phyloP scores from a whole-genome alignment of 92 coral and sea anemone genomes.

The Siderastrea siderea region DNA sequence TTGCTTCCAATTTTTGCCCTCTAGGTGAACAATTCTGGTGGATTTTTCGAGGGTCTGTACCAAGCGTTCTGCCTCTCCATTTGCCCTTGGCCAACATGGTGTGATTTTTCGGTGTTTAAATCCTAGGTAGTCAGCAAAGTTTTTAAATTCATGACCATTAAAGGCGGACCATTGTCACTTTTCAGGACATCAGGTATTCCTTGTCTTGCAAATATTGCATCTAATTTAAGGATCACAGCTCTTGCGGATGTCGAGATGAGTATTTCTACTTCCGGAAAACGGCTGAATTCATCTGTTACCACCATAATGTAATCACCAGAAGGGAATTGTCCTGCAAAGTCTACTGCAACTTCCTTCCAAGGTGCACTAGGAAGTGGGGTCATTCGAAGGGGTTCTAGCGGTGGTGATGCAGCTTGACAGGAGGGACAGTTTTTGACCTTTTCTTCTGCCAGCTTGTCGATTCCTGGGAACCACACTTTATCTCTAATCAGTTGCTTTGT shows the following conservation, averaged over 20 bases:
- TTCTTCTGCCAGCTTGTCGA: conserved; percentile 50
- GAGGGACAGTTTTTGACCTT: conserved; percentile 64
- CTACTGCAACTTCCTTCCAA: conserved; percentile 50
- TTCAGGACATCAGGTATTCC: too few species aligned
- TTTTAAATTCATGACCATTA: neutral
- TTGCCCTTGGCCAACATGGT: conserved; percentile 9
- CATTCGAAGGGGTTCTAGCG: neutral
- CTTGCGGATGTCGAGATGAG: conserved; percentile 61
- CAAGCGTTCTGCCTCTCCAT: neutral
- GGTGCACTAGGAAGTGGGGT: conserved; percentile 59
- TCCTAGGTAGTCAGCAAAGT: conserved; percentile 3
- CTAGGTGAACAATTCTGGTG: too few species aligned
- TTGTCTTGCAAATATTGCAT: too few species aligned
- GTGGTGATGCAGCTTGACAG: conserved; percentile 45
- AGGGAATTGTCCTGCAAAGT: conserved; percentile 78
- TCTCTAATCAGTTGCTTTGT: too few species aligned
- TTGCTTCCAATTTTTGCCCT: too few species aligned
- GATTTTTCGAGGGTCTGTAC: neutral
- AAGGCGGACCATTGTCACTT: neutral
- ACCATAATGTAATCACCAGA: conserved; percentile 73
- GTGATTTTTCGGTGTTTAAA: conserved; percentile 7
- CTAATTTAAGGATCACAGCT: conserved; percentile 21
- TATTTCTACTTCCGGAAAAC: conserved; percentile 62
- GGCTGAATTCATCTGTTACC: neutral
- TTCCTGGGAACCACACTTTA: conserved; percentile 73